Evolutionary conservation across 2,113 vertebrate species (phyloP), one percentile per base, ranked within the genome.

Genomic region (Chamaetylas fuelleborni): DNA sequence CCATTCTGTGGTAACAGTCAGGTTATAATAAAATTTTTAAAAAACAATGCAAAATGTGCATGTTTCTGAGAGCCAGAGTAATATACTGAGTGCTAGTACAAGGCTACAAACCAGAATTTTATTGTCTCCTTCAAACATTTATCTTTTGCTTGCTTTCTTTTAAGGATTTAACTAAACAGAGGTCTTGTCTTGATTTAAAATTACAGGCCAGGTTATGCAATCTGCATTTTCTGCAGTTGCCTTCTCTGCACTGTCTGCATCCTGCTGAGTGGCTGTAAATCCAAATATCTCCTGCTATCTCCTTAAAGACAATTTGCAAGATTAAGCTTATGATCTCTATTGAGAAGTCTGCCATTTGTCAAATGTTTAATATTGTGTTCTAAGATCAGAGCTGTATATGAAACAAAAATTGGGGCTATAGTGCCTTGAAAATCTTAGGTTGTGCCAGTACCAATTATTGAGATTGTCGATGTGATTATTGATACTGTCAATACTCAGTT

Each of bases 131-230:
- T 7, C 31, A 81, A 93, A 43, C 17, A 45, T 77, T 86, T 90
- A 51, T 78, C 19, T 86, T 77, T 60, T 71, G 20, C 36, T 85
- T 69, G 26, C 23, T 57, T 3, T 72, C 33, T 89, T 61, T 51
- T 33, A 79, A 57, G 17, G 9, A 65, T 79, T 95, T 93, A 69
- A 72, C 71, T 72, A 50, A 89, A 79, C 16, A 67, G 58, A 85
- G 69, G 25, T 92, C 53, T 67, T 92, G 36, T 14, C 61, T 79
- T 34, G 36, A 61, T 94, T 92, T 85, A 84, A 93, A 95, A 87
- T 76, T 91, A 79, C 36, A 29, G 40, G 7, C 38, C 91, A 78
- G 89, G 86, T 93, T 81, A 91, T 91, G 61, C 86, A 93, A 84
- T 67, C 65, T 51, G n/a, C 43, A 36, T 78, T 23, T 29, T 71